phyloP scores from a whole-genome alignment of 2,797 vertebrate species.

The Rhinophrynus dorsalis region DNA sequence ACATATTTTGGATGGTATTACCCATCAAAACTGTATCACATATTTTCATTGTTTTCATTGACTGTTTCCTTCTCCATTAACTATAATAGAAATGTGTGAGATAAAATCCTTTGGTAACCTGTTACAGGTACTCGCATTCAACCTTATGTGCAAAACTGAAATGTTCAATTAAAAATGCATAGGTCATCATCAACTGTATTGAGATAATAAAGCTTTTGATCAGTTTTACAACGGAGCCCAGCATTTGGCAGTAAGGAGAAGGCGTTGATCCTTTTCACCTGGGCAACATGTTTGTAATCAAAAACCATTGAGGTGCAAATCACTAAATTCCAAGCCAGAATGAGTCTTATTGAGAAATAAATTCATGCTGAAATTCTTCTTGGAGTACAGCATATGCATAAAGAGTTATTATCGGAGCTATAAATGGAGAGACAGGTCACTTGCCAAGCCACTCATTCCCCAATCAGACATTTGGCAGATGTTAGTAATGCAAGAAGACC shows the following conservation, averaged over 20 bases:
- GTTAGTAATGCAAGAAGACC: slow-evolving; percentile 47
- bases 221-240: slow-evolving; percentile 9
- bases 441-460: slow-evolving; percentile 50
- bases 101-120: too few species aligned
- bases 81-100: too few species aligned
- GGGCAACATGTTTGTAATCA: slow-evolving; percentile 50
- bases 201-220: slow-evolving; percentile 29
- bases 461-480: slow-evolving; percentile 50
- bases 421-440: slow-evolving; percentile 50
- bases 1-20: too few species aligned
- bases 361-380: slow-evolving; percentile 47
- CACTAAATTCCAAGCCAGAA: slow-evolving; percentile 32
- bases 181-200: slow-evolving; percentile 2
- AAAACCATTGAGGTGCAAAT: slow-evolving; percentile 47
- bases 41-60: too few species aligned
- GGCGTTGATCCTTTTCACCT: slow-evolving; percentile 41
- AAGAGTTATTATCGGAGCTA: slow-evolving; percentile 48
- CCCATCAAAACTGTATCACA: too few species aligned
- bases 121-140: too few species aligned
- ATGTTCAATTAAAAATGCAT: neutral
- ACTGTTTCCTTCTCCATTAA: too few species aligned
- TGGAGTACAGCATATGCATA: slow-evolving; percentile 51
- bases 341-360: slow-evolving; percentile 35
- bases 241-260: slow-evolving; percentile 29
- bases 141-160: too few species aligned